Conservation (phyloP, 1,140 invertebrate species). For the Diabrotica undecimpunctata region DNA sequence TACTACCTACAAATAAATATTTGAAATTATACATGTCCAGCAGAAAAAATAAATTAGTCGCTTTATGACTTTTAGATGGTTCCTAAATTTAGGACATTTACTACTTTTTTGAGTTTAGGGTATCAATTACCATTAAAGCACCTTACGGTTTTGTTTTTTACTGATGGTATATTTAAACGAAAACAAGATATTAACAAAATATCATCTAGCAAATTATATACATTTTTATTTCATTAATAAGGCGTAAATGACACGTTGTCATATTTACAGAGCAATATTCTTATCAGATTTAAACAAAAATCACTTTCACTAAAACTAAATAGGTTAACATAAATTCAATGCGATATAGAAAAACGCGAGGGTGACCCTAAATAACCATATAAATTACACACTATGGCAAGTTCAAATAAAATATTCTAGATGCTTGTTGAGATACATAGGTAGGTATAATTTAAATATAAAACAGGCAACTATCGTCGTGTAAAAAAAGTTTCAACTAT, state of each 20-base stretch:
- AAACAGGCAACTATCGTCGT: neutral
- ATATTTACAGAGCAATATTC: neutral
- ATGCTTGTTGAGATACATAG: neutral
- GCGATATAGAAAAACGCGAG: neutral
- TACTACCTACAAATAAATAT: no score
- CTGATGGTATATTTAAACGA: no score
- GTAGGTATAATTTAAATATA: neutral
- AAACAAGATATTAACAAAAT: no score
- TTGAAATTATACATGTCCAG: no score
- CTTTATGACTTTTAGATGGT: no score
- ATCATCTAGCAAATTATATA: no score
- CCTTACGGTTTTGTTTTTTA: no score
- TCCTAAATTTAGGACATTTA: no score
- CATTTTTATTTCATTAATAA: neutral
- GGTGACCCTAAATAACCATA: neutral
- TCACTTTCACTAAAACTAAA: neutral
- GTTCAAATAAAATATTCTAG: neutral
- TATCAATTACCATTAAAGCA: no score
- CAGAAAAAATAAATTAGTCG: no score
- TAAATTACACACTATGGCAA: neutral
- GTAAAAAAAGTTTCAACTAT: neutral
- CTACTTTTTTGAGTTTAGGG: no score
- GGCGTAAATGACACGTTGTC: neutral
- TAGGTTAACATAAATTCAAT: neutral
- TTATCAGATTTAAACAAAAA: slow-evolving; percentile 1